Evolutionary conservation across 2,113 vertebrate species (phyloP).

Genomic region (Ramphastos sulfuratus): DNA sequence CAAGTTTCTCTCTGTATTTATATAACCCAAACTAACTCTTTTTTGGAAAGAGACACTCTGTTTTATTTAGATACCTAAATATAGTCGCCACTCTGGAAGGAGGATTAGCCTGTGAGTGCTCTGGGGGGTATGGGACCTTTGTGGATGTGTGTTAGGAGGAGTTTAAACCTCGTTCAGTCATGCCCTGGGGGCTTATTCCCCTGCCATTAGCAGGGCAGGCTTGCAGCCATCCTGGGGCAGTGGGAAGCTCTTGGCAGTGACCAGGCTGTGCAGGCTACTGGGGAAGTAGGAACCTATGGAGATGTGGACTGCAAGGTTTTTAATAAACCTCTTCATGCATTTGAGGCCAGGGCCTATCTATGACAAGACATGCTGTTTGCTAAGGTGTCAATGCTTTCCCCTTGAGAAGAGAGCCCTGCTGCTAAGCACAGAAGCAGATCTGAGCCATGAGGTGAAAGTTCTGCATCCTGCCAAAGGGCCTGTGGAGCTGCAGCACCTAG

Average conservation of each 20-base stretch:
- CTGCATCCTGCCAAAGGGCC: neutral
- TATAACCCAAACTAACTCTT: conserved; percentile 57
- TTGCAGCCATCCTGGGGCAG: rapidly evolving
- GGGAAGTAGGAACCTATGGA: neutral
- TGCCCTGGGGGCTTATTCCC: neutral
- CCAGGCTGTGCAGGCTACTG: rapidly evolving
- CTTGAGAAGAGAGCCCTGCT: neutral
- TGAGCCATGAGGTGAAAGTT: rapidly evolving
- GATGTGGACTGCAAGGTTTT: neutral
- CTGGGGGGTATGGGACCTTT: neutral
- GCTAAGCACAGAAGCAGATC: neutral
- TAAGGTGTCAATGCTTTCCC: neutral
- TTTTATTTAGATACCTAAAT: conserved; percentile 54
- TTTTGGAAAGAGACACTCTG: conserved; percentile 43
- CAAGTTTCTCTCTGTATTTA: conserved; percentile 49
- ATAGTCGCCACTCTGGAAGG: neutral
- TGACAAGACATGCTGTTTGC: neutral
- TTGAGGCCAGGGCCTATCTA: neutral
- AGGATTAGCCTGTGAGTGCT: neutral
- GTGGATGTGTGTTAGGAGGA: neutral
- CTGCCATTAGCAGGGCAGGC: neutral
- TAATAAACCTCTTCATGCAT: neutral
- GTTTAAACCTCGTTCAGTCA: neutral
- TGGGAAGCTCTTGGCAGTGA: rapidly evolving
- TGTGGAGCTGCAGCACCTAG: rapidly evolving